Evolutionary conservation across 2,888 invertebrate genomes (phyloP).

Genomic region (Bombylius major): DNA sequence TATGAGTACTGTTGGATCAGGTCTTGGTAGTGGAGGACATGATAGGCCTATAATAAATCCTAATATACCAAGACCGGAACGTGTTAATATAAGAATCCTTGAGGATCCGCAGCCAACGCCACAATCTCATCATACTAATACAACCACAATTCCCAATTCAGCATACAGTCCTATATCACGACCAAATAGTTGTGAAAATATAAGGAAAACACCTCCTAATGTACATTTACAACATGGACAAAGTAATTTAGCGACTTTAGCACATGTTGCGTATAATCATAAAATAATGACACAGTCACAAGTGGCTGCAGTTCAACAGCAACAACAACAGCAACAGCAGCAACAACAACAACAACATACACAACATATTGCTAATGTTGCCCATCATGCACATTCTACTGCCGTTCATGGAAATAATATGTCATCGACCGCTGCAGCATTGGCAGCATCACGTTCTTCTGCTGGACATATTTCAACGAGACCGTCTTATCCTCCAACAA

Average conservation of each 20-base stretch:
- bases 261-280: slow-evolving; percentile 35
- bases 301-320: slow-evolving; percentile 12
- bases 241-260: slow-evolving; percentile 31
- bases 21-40: slow-evolving; percentile 24
- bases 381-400: not conserved
- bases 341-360: slow-evolving; percentile 8
- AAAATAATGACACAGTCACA: slow-evolving; percentile 19
- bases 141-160: slow-evolving; percentile 17
- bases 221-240: slow-evolving; percentile 12
- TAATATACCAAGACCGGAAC: slow-evolving; percentile 45
- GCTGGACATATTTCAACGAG: slow-evolving; percentile 2
- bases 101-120: slow-evolving; percentile 23
- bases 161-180: slow-evolving; percentile 39
- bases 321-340: not conserved
- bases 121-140: not conserved
- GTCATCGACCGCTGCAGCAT: too few species aligned
- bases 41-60: slow-evolving; percentile 43
- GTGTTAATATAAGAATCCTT: slow-evolving; percentile 42
- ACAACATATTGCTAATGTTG: not conserved
- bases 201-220: slow-evolving; percentile 19
- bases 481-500: slow-evolving; percentile 12
- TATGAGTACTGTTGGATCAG: slow-evolving; percentile 53
- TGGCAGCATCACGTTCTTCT: not conserved
- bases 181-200: slow-evolving; percentile 41
- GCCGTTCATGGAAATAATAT: not conserved